Base-by-base conservation (phyloP, 2,888 invertebrate genomes). In the Steinernema hermaphroditum region DNA sequence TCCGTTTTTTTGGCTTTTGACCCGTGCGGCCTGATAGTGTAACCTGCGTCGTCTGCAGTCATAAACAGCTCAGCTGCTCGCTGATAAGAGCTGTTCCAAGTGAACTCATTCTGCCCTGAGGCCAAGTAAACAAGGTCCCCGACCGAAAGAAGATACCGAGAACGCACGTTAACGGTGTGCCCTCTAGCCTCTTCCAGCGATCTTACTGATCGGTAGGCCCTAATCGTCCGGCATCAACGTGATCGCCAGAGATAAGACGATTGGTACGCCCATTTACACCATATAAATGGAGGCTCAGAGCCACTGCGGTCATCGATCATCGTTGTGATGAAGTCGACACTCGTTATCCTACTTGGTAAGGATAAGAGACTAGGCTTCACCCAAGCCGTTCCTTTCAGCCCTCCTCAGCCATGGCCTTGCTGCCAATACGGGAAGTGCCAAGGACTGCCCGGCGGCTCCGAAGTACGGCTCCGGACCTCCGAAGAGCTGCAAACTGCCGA, bases 391-490 rank as follows among this genome's bases (percentile, higher is more conserved):
- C 19, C 12, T 54, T 54, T 54, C 27, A 62, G 62, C 12, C 32
- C 62, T 62, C 19, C 29, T 62, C 34, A 32, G 32, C 62, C 32
- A 32, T 32, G 62, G 32, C 2, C 62, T 62, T 16, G 62, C 62
- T 27, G 62, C 32, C 8, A 62, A 62, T 32, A 62, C 62, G 1
- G 62, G 62, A 2, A 62, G 62, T 16, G 29, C 62, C 62, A 62
- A 62, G 62, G 62, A 72, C 34, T 78, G 78, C 69, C 78, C 78
- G 12, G 75, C 73, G 62, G 73, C 76, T 12, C 70, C 68, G 2
- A 76, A 76, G 50, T 78, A 74, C 29, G 78, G 78, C n/a, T 72
- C 73, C 32, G 79, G 78, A 22, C 79, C 78, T 9, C 78, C 80
- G 6, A 69, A 73, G 37, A 43, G 71, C 22, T 83, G 81, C 71